Evolutionary conservation across 2,113 vertebrate species (phyloP), one percentile per base, ranked within the genome.

Genomic region (Pseudois nayaur): DNA sequence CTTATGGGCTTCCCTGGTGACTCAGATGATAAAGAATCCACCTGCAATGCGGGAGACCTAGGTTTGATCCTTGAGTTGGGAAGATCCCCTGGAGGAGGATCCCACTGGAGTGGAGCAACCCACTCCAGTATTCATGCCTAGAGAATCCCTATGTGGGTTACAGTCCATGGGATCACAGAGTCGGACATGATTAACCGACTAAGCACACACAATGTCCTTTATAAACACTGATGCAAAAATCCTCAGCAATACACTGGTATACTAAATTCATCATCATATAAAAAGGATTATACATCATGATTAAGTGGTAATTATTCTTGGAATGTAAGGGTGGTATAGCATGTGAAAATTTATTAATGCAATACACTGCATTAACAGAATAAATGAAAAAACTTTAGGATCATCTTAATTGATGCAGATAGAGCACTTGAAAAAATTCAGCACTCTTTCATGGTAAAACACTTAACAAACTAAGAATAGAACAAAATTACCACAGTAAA

Each of bases 181-280:
- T 71, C 0, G 0, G n/a, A 71, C 67, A 40, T 40, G 67, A 71
- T 36, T 23, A 71, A 71, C 19, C 0, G 0, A 71, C 19, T 71
- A 36, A 12, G 19, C 67, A 23, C 10, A 71, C 64, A 12, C 5
- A 36, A 6, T 12, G 36, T 43, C 3, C 21, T 5, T 43, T 88
- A 36, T 52, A 48, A 67, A 60, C 43, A 50, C 13, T 52, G 27
- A 43, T 64, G 9, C 45, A 79, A 62, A 59, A 71, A 29, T 40
- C 48, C 40, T 59, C 71, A 25, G 74, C 36, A 48, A 15, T 71
- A 57, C 48, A 57, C 4, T 57, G 81, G 36, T 9, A 88, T 13
- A 48, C 15, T 54, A 43, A 55, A 25, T 67, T 54, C 11, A 52
- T 10, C 31, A 57, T 36, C 48, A 36, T 45, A 67, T 45, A 36